Base-by-base conservation (phyloP, 2,888 invertebrate genomes). In the Sipha maydis region DNA sequence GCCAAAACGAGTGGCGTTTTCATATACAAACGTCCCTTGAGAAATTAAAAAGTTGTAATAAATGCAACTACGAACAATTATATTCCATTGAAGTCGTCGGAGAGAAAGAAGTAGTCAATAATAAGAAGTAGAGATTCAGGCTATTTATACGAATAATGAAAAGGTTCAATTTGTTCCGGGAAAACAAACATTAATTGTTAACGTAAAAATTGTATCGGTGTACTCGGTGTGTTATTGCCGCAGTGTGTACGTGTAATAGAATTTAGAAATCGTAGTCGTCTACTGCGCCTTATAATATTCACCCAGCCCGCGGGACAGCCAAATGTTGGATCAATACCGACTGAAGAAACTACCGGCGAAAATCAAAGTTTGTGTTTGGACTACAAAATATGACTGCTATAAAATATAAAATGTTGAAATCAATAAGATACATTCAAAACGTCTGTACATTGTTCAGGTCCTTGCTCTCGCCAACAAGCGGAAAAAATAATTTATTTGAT, bases 311-410 rank as follows among this genome's bases (percentile, higher is more conserved):
- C 31, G 77, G 69, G 69, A 85, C 78, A 69, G 48, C 48, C 77
- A 34, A 85, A 85, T 78, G 85, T 85, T 78, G 85, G 85, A 85
- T 85, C 85, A 85, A 85, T 85, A 77, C 85, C 34, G 85, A 34
- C 48, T 34, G 85, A 78, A 69, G 69, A 67, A 77, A 85, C 77
- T 78, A 78, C 77, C 69, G 77, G 48, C 78, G 77, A 85, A 85
- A 85, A 85, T 85, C 85, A 85, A 85, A 85, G 85, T 85, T 85
- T 85, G 48, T 77, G 67, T 67, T 69, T 69, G n/a, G 77, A 69
- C 67, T 34, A 69, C 77, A 54, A 85, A 67, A 78, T 85, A 85
- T 76, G 48, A 69, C 48, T 34, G 77, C 25, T 28, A 69, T 77
- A n/a, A 85, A 78, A 54, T 78, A 77, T 41, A 77, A 67, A 84